Conservation (phyloP, 2,888 invertebrate genomes). For the Dynastes hyllus region DNA sequence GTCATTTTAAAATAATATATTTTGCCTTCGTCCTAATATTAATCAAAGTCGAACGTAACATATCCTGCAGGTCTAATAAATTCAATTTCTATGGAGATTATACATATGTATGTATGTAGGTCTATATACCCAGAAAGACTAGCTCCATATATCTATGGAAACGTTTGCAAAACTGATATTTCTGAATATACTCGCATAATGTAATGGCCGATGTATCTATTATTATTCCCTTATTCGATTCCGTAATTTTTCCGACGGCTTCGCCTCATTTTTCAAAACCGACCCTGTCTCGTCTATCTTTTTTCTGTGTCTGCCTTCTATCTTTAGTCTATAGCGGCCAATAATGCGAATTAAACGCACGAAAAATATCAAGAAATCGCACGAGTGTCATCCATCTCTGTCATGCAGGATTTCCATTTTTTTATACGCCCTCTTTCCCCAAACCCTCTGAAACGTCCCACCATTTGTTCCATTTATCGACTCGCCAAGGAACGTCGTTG, state of each 20-base stretch:
- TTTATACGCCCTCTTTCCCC: not conserved
- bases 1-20: slow-evolving; percentile 7
- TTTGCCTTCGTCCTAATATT: not conserved
- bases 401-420: slow-evolving; percentile 24
- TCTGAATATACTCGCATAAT: not conserved
- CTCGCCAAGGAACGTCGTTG: not conserved
- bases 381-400: slow-evolving; percentile 36
- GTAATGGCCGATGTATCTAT: slow-evolving; percentile 4
- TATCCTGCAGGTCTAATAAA: slow-evolving; percentile 8
- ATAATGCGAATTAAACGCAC: slow-evolving; percentile 39
- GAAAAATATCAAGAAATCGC: slow-evolving; percentile 40
- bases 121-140: no score
- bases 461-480: not conserved
- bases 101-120: no score
- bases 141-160: not conserved
- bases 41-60: slow-evolving; percentile 8
- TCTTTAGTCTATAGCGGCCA: slow-evolving; percentile 19
- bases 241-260: slow-evolving; percentile 12
- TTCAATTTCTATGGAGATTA: slow-evolving; percentile 4
- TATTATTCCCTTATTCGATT: slow-evolving; percentile 23
- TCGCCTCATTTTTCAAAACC: slow-evolving; percentile 22
- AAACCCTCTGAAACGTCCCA: not conserved
- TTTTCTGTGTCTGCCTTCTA: not conserved
- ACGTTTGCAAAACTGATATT: slow-evolving; percentile 1
- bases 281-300: not conserved